Evolutionary conservation across 1,140 invertebrate species (phyloP).

Genomic region (Scaptomyza graminum): DNA sequence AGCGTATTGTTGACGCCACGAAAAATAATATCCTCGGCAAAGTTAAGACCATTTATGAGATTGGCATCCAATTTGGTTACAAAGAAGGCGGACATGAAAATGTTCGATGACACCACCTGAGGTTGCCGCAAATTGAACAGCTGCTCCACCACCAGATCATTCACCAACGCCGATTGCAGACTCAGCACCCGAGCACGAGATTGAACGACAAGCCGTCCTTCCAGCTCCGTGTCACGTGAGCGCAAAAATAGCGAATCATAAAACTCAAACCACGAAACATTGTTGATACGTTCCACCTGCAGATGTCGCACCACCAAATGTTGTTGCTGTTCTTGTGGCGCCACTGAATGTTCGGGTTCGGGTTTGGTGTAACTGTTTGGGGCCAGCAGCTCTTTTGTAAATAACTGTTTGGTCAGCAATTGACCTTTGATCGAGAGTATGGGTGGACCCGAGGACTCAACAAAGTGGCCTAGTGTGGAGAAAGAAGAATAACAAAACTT

Average conservation of each 20-base stretch:
- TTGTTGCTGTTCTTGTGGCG: neutral
- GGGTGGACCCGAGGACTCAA: constrained; percentile 29
- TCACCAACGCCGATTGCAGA: constrained; percentile 53
- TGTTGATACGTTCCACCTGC: constrained; percentile 62
- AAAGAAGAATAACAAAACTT: neutral
- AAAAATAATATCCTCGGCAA: constrained; percentile 66
- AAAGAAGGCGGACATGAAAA: constrained; percentile 67
- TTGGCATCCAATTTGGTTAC: constrained; percentile 55
- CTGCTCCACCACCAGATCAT: constrained; percentile 56
- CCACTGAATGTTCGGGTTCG: neutral
- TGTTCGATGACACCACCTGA: constrained; percentile 60
- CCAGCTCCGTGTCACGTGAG: constrained; percentile 53
- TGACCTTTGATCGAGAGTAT: constrained; percentile 45
- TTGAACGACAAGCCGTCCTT: constrained; percentile 64
- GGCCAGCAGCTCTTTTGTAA: constrained; percentile 6
- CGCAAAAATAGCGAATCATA: constrained; percentile 65
- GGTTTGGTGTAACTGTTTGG: constrained; percentile 31
- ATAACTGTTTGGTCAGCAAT: constrained; percentile 24
- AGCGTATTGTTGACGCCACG: constrained; percentile 46
- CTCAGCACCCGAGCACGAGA: constrained; percentile 32
- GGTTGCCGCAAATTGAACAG: constrained; percentile 66
- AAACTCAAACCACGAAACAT: constrained; percentile 60
- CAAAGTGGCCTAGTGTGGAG: constrained; percentile 33
- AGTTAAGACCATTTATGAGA: constrained; percentile 63
- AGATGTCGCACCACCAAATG: constrained; percentile 52